Evolutionary conservation across 2,888 invertebrate species (phyloP), one percentile per base, ranked within the genome.

Genomic region (Nymphalis c-album): DNA sequence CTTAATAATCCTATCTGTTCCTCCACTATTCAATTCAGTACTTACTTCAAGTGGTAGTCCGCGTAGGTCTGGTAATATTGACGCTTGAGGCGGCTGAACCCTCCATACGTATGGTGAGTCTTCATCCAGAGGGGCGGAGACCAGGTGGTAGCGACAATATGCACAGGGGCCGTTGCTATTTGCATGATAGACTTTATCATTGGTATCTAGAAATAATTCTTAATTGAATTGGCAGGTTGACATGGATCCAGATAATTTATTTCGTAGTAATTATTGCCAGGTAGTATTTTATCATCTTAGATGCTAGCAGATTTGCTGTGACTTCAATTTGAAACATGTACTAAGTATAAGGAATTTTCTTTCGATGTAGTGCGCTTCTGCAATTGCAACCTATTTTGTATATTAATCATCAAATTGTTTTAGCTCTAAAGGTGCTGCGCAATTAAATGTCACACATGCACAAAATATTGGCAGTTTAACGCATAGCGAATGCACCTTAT

Each of bases 31-130:
- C 16, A 31, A 60, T 7, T 35, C n/a, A 22, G n/a, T 62, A 59
- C 78, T 78, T 78, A 94, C 92, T 94, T 96, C 0, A 95, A 78
- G 78, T 95, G 94, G 79, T 97, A 98, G 64, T 96, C 88, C 0
- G 97, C 96, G 93, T 95, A 97, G 0, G 94, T 85, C 82, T 96
- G 95, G 80, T 94, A 97, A 80, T 94, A 96, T 63, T 90, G 81
- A 0, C 75, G 64, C 69, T 85, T 85, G 0, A 86, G 0, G 85
- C 86, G 50, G 1, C 70, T 74, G 35, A 46, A 60, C 1, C 75
- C 74, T 16, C 59, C 65, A 26, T 62, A 71, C 7, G 58, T 75
- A 46, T 91, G 78, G 71, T 90, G 92, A 0, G 88, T 92, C 80
- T 95, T 95, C 95, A 95, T 95, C 95, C 95, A 95, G 1, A 77